Evolutionary conservation across 1,140 invertebrate species (phyloP).

Genomic region (Diachasmimorpha longicaudata): DNA sequence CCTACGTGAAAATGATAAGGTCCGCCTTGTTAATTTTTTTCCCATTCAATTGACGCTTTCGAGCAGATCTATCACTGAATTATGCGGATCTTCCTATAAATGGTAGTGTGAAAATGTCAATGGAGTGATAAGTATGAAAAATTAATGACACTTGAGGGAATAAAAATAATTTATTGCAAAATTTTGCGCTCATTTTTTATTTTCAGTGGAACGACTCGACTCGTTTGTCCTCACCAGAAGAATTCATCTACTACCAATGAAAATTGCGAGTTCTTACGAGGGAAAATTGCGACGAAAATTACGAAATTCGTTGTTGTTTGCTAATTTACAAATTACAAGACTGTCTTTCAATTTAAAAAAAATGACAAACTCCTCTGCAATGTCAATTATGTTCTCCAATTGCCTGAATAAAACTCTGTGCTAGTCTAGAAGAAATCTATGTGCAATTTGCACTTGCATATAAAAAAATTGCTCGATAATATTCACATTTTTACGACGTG

Average conservation of each 20-base stretch:
- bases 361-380: too few relatives aligned
- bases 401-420: not conserved
- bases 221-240: too few relatives aligned
- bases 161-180: not conserved
- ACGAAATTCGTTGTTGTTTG: too few relatives aligned
- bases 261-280: too few relatives aligned
- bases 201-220: too few relatives aligned
- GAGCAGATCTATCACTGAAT: not conserved
- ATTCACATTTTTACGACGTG: not conserved
- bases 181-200: not conserved
- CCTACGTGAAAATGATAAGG: constrained; percentile 27
- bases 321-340: too few relatives aligned
- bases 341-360: too few relatives aligned
- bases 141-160: too few relatives aligned
- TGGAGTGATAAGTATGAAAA: not conserved
- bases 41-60: not conserved
- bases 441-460: not conserved
- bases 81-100: constrained; percentile 6
- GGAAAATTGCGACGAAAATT: too few relatives aligned
- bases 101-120: constrained; percentile 5
- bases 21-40: not conserved
- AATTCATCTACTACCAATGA: not conserved
- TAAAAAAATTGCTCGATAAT: not conserved
- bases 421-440: not conserved
- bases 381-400: not conserved